Evolutionary conservation across 2,888 invertebrate genomes (phyloP).

Genomic region (Andrena haemorrhoa): DNA sequence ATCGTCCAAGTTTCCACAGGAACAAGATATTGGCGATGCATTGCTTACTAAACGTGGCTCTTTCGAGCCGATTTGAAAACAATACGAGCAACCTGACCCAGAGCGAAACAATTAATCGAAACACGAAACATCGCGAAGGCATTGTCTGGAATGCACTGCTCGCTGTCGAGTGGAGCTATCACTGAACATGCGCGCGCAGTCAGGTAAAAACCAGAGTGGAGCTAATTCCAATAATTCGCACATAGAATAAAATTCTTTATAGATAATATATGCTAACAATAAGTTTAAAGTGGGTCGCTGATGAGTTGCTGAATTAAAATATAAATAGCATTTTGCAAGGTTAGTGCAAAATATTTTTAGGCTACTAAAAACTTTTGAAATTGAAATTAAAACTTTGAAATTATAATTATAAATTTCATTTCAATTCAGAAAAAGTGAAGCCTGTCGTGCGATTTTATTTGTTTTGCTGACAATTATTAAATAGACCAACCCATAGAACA

Average conservation of each 20-base stretch:
- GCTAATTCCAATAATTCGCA: background rate
- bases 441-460: too few relatives aligned
- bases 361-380: too few relatives aligned
- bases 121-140: slow-evolving; percentile 39
- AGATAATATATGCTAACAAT: too few relatives aligned
- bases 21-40: slow-evolving; percentile 19
- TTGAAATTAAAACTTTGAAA: too few relatives aligned
- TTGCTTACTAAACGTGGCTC: background rate
- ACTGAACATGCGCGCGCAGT: slow-evolving; percentile 4
- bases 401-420: too few relatives aligned
- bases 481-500: too few relatives aligned
- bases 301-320: too few relatives aligned
- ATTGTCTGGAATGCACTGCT: slow-evolving; percentile 10
- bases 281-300: too few relatives aligned
- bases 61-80: slow-evolving; percentile 34
- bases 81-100: slow-evolving; percentile 18
- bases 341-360: too few relatives aligned
- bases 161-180: slow-evolving; percentile 12
- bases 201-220: background rate
- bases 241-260: background rate
- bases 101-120: slow-evolving; percentile 46
- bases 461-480: too few relatives aligned
- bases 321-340: too few relatives aligned
- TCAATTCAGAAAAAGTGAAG: too few relatives aligned
- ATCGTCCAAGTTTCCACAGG: slow-evolving; percentile 17